Percentiles rank a stretch among this genome's conserved stretches.
Conservation (phyloP, 1,140 invertebrate species). For the Elymnias hypermnestra region DNA sequence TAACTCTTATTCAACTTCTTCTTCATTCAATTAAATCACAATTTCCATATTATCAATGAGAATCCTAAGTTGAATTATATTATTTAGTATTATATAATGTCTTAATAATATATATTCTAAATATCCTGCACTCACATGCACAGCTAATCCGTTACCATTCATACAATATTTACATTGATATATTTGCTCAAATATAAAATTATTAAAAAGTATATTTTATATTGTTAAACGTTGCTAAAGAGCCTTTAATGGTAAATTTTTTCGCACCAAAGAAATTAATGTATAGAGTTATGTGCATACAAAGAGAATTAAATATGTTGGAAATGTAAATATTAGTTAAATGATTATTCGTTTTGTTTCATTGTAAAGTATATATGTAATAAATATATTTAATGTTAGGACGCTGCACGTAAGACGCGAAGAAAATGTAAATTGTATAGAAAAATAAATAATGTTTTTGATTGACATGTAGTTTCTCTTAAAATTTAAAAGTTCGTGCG, state of each 20-base stretch:
- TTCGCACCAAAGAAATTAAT: conserved; percentile 17
- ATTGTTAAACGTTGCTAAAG: conserved; percentile 2
- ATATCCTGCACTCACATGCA: no score
- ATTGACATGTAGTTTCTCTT: conserved; percentile 25
- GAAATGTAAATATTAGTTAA: conserved; percentile 40
- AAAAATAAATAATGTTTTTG: conserved; percentile 70
- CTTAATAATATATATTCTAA: no score
- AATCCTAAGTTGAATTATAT: no score
- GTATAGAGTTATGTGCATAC: no score
- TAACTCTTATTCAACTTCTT: no score
- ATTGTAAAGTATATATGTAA: conserved; percentile 53
- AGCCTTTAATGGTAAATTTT: no score
- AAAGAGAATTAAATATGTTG: conserved; percentile 19
- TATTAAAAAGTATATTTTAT: conserved; percentile 1
- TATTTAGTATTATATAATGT: no score
- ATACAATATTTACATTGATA: neutral
- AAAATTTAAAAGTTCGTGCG: no score
- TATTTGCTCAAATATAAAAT: conserved; percentile 23
- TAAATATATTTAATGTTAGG: conserved; percentile 36
- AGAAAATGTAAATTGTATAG: conserved; percentile 65
- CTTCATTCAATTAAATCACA: no score
- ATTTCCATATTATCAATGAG: no score
- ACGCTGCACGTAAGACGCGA: conserved; percentile 52
- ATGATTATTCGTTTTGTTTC: conserved; percentile 40
- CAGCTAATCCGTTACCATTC: conserved; percentile 1